Base-by-base conservation (phyloP, 2,888 invertebrate genomes). In the Nymphalis c-album region DNA sequence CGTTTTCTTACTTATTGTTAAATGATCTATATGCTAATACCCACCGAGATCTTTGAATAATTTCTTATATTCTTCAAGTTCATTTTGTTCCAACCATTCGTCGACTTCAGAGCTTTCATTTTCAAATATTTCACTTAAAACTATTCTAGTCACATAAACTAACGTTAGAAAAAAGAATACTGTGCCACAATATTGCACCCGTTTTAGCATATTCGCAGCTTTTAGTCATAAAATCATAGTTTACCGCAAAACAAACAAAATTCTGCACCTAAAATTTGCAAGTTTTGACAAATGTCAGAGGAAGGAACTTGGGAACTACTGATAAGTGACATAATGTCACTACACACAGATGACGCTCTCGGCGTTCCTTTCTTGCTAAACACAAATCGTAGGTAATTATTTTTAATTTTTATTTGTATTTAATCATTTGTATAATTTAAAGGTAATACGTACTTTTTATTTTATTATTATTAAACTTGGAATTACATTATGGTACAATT, bases 61-160 rank as follows among this genome's bases (percentile, higher is more conserved):
- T 74, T 94, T 93, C 79, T 95, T 94, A 82, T 95, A 95, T 73
- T 95, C 93, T 46, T 94, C 93, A 71, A 96, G 92, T 74, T 95
- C 94, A 82, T 95, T 96, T 81, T 96, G 94, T 68, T 95, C 94
- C 73, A 96, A 88, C 96, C 96, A 97, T 80, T 94, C 92, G 78
- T 96, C 95, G 67, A 96, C 95, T 85, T 95, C 94, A 51, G 91
- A 92, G 75, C 91, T 86, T 76, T 94, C 93, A 78, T 93, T 93
- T 78, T 93, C 87, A 75, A 90, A 86, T 75, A 88, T 84, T 71
- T 89, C 87, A 65, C 86, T 85, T 74, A 90, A 79, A 73, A 87
- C 84, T 73, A 85, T 78, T 73, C 83, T 82, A 61, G 86, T 81
- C 64, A 87, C 80, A 78, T 88, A 90, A 76, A 88, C 76, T 68